Evolutionary conservation across 2,888 invertebrate genomes (phyloP), one percentile per base, ranked within the genome.

Genomic region (Drosophila paramelanica): DNA sequence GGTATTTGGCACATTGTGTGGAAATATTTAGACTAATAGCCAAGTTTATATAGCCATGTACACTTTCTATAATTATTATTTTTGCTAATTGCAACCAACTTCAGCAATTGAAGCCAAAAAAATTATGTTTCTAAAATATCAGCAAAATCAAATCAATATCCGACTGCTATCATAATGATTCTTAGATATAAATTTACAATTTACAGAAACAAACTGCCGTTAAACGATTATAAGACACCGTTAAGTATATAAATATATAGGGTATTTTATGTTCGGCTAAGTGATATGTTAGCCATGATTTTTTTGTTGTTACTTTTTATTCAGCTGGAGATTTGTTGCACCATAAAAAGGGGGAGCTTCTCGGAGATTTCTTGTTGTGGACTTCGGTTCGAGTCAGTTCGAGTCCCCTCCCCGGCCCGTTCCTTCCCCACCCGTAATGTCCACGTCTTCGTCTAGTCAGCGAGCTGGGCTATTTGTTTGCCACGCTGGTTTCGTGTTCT

Each of bases 271-370:
- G 1, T 36, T 11, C 36, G 36, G 5, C 36, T 13, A 11, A 33
- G 11, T 11, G 3, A 33, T 10, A 13, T 36, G 13, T 36, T 13
- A 36, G 33, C 5, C 5, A 13, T 36, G 36, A 13, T 33, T 56
- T 45, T 33, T 25, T 56, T 52, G 67, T 25, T 56, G 50, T 68
- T 55, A 55, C 43, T 75, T 73, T 71, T 66, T 72, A 68, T 72
- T 69, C 82, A 73, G 73, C 66, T 69, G 46, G 71, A 75, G 83
- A 81, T 86, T 81, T 77, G 83, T 71, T 81, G 83, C 83, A 81
- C 83, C 83, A 86, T 81, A 77, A 86, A 75, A 83, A 76, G 17
- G 23, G 31, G 36, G 20, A 55, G 72, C 79, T 86, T 83, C 87
- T 73, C 74, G 68, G 69, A 74, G 83, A 83, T 77, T 70, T 69